Percentiles rank a stretch among this genome's conserved stretches.
Conservation (phyloP, 2,113 vertebrate species). For the Sceloporus tristichus region DNA sequence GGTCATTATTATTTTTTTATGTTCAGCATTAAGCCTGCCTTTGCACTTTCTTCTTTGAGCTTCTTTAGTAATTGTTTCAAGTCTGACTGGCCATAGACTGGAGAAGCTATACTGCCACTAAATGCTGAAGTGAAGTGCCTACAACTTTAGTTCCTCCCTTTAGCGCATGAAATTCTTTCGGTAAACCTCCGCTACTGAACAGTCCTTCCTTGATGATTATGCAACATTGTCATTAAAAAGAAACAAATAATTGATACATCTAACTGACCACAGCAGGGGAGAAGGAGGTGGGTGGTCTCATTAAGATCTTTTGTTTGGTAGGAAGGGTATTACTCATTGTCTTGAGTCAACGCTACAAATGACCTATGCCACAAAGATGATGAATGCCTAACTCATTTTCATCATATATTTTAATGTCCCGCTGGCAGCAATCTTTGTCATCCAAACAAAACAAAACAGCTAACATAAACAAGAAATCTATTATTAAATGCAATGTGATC, state of each 20-base stretch:
- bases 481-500: slow-evolving; percentile 27
- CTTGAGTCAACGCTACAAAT: slow-evolving; percentile 66
- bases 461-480: slow-evolving; percentile 49
- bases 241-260: slow-evolving; percentile 74
- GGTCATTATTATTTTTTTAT: no score
- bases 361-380: slow-evolving; percentile 72
- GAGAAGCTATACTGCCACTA: not conserved
- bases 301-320: slow-evolving; percentile 68
- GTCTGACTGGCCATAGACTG: no score
- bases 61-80: no score
- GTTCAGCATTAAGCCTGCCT: no score
- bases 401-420: slow-evolving; percentile 72
- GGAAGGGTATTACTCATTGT: slow-evolving; percentile 65
- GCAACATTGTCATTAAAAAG: slow-evolving; percentile 53
- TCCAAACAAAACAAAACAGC: slow-evolving; percentile 41
- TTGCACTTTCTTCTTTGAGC: no score
- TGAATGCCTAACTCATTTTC: slow-evolving; percentile 72
- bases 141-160: not conserved
- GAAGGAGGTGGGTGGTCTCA: slow-evolving; percentile 72
- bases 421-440: slow-evolving; percentile 66
- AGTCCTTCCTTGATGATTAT: slow-evolving; percentile 32
- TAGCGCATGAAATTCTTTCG: not conserved
- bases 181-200: not conserved
- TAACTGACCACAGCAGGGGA: slow-evolving; percentile 69
- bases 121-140: rapidly evolving